Evolutionary conservation across 2,888 invertebrate genomes (phyloP).

Genomic region (Eupelmus urozonus): DNA sequence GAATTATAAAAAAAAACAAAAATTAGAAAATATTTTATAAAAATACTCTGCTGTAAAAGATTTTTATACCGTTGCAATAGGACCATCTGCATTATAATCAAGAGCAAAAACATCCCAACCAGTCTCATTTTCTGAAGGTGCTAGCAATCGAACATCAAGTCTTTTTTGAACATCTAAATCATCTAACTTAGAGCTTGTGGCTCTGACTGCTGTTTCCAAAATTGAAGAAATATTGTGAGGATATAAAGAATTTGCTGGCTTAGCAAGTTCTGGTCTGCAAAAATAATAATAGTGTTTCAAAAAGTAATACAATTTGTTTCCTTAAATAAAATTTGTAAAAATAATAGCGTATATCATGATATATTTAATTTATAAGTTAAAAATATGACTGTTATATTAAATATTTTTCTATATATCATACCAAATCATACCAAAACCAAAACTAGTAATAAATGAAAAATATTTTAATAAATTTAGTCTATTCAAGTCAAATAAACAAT

Average conservation of each 20-base stretch:
- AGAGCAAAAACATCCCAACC: constrained; percentile 94
- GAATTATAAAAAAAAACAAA: constrained; percentile 32
- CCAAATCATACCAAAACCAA: no score
- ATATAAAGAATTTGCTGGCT: constrained; percentile 90
- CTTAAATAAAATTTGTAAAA: no score
- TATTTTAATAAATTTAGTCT: no score
- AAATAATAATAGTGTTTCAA: no score
- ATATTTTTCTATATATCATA: no score
- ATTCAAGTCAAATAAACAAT: no score
- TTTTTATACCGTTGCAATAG: constrained; percentile 89
- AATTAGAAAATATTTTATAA: constrained; percentile 1
- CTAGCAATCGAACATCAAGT: constrained; percentile 88
- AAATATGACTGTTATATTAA: no score
- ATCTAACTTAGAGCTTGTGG: constrained; percentile 96
- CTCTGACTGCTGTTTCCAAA: constrained; percentile 90
- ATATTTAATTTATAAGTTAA: constrained; percentile 2
- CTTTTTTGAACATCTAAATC: constrained; percentile 93
- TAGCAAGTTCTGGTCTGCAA: constrained; percentile 89
- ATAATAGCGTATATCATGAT: no score
- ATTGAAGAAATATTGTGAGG: constrained; percentile 92
- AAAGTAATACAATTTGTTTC: no score
- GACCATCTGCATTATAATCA: constrained; percentile 92
- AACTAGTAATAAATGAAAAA: no score
- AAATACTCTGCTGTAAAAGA: constrained; percentile 55
- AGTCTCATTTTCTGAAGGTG: constrained; percentile 83